A percentile compares a stretch with the other conserved stretches of the same genome.
These are phyloP conservation scores for Drosophila niveifrons DNA, from an alignment of 2,888 invertebrate species.

Conservation along the genomic window DNA sequence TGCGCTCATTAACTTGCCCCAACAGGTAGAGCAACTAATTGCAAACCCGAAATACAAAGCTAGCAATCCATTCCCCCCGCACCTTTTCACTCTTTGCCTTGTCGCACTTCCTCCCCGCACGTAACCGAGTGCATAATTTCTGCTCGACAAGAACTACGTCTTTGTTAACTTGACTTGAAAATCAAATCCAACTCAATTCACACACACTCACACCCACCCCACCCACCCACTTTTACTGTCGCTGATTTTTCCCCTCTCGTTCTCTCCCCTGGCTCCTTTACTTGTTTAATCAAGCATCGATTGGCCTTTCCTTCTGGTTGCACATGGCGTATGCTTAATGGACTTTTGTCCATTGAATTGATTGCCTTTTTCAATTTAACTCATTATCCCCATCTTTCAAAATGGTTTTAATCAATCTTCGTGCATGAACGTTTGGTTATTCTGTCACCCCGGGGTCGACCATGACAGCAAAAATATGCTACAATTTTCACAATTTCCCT, in stretches of 20 bases:
- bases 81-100: not conserved
- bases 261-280: not conserved
- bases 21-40: slow-evolving; percentile 31
- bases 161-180: slow-evolving; percentile 24
- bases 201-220: too few species aligned
- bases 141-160: slow-evolving; percentile 5
- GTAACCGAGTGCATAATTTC: slow-evolving; percentile 17
- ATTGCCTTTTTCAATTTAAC: slow-evolving; percentile 45
- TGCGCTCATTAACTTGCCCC: slow-evolving; percentile 65
- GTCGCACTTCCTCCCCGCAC: too few species aligned
- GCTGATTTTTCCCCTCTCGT: not conserved
- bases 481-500: slow-evolving; percentile 4
- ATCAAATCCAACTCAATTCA: slow-evolving; percentile 11
- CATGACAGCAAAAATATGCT: slow-evolving; percentile 10
- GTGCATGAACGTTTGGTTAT: slow-evolving; percentile 14
- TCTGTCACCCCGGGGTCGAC: not conserved
- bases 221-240: not conserved
- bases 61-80: not conserved
- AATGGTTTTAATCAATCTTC: slow-evolving; percentile 33
- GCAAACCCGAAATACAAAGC: slow-evolving; percentile 21
- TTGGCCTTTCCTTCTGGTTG: slow-evolving; percentile 32
- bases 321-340: slow-evolving; percentile 52
- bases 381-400: slow-evolving; percentile 29
- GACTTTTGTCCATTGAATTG: slow-evolving; percentile 19
- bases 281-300: slow-evolving; percentile 40